phyloP scores from a whole-genome alignment of 2,113 vertebrate genomes.

The Lagopus leucura region DNA sequence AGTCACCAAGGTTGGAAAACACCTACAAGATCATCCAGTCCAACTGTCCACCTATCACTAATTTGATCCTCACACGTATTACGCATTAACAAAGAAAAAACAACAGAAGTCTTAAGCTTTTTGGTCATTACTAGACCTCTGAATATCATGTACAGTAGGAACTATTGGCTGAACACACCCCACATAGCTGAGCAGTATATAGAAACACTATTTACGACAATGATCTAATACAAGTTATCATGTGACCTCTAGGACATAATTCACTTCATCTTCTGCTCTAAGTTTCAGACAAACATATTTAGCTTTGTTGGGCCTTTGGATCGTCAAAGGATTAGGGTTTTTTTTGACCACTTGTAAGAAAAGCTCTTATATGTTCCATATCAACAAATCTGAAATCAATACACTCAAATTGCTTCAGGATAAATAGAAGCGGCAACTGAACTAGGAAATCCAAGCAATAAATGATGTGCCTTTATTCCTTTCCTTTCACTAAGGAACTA shows the following conservation, averaged over 20 bases:
- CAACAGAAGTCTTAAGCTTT: background rate
- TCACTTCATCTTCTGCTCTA: background rate
- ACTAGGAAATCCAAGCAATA: background rate
- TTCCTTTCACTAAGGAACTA: background rate
- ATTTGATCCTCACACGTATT: background rate
- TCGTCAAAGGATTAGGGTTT: background rate
- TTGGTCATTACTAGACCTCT: background rate
- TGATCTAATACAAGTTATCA: background rate
- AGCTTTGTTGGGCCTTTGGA: background rate
- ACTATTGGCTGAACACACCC: background rate
- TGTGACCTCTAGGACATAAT: background rate
- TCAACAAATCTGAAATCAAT: background rate
- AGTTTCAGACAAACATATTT: background rate
- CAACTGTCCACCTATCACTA: too few species aligned
- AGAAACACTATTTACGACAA: background rate
- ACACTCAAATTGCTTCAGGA: background rate
- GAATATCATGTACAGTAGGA: background rate
- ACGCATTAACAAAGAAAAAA: background rate
- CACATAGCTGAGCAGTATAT: background rate
- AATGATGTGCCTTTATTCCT: background rate
- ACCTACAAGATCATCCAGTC: too few species aligned
- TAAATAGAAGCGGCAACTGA: background rate
- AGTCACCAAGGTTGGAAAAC: too few species aligned
- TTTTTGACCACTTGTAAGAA: background rate
- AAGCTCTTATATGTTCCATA: background rate